Conservation (phyloP, 23 tunicate genomes). For the Trididemnum miniatum region DNA sequence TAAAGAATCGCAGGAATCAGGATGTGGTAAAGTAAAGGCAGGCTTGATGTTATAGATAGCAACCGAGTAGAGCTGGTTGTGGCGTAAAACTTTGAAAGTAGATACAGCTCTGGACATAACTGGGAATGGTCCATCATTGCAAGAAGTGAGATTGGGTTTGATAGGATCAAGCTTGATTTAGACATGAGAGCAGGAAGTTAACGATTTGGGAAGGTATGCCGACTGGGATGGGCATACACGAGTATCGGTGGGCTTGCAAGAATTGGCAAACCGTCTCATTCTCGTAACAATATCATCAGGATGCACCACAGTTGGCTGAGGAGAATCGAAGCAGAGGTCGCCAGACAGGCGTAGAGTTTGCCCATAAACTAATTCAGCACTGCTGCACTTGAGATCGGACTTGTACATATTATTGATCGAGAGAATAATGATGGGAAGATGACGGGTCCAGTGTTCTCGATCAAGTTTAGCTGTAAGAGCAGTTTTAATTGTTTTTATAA, state of each 20-base stretch:
- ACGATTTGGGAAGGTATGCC: background rate
- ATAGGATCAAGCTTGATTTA: background rate
- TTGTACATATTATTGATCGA: background rate
- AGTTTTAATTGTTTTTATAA: background rate
- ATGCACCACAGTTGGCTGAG: background rate
- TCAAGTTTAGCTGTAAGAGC: background rate
- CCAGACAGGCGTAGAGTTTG: slow-evolving; percentile 2
- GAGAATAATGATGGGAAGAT: background rate
- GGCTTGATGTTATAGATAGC: too few relatives aligned
- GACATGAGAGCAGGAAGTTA: background rate
- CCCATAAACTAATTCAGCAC: background rate
- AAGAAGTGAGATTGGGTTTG: background rate
- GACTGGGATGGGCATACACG: background rate
- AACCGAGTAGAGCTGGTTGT: too few relatives aligned
- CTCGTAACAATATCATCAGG: background rate
- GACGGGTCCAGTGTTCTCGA: background rate
- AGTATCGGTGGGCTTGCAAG: background rate
- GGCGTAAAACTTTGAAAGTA: too few relatives aligned
- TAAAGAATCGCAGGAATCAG: too few relatives aligned
- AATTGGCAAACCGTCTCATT: background rate
- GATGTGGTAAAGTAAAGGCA: too few relatives aligned
- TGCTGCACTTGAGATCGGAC: background rate
- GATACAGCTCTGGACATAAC: background rate
- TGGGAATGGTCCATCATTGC: background rate
- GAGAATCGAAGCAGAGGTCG: background rate